Percentiles rank a stretch among this genome's conserved stretches.
Evolutionary conservation across 2,888 invertebrate genomes (phyloP).

Genomic region (Perizoma affinitatum): DNA sequence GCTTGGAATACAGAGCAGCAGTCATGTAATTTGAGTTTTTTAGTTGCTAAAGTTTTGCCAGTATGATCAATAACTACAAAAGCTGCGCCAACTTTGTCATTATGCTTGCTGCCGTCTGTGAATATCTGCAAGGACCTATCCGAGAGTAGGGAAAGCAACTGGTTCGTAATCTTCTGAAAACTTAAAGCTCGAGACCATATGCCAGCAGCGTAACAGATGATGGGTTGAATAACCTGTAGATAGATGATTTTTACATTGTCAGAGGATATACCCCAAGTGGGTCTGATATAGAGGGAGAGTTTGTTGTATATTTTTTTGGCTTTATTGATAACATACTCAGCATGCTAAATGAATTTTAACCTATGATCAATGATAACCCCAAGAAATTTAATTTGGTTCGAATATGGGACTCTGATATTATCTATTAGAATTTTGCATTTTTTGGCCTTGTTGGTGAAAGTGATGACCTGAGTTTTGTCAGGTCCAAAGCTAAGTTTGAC

Average conservation of each 20-base stretch:
- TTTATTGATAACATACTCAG: slow-evolving; percentile 10
- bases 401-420: background rate
- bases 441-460: slow-evolving; percentile 2
- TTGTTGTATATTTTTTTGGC: slow-evolving; percentile 16
- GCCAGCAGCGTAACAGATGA: slow-evolving; percentile 29
- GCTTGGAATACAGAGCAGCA: slow-evolving; percentile 10
- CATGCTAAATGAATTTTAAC: slow-evolving; percentile 14
- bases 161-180: slow-evolving; percentile 1
- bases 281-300: slow-evolving; percentile 9
- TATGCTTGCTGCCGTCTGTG: background rate
- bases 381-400: background rate
- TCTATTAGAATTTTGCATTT: background rate
- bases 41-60: background rate
- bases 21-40: slow-evolving; percentile 10
- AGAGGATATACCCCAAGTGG: slow-evolving; percentile 24
- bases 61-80: background rate
- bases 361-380: slow-evolving; percentile 9
- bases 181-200: slow-evolving; percentile 23
- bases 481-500: slow-evolving; percentile 6
- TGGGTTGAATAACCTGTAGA: slow-evolving; percentile 33
- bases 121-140: background rate
- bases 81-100: background rate
- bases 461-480: slow-evolving; percentile 4
- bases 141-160: slow-evolving; percentile 10
- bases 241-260: slow-evolving; percentile 24